These are phyloP conservation scores for Oceanodroma tethys DNA, from an alignment of 2,113 vertebrate genomes.

Conservation along the genomic window DNA sequence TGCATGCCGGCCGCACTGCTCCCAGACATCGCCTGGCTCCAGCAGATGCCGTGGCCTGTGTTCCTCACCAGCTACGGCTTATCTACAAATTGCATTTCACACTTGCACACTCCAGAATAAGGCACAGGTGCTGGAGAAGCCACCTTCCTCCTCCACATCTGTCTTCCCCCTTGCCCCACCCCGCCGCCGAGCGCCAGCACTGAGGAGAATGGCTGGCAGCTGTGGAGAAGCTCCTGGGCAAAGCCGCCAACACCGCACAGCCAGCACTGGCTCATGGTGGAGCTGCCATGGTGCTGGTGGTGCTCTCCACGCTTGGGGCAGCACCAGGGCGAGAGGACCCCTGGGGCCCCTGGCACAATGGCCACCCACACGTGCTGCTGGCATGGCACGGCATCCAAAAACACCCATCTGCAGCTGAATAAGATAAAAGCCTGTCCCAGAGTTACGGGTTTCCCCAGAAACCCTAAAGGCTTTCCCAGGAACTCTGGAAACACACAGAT, in stretches of 20 bases:
- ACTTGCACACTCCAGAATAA: not conserved
- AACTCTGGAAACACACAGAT: not conserved
- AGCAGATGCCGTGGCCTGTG: not conserved
- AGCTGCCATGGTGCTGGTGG: fast-evolving
- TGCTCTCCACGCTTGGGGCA: fast-evolving
- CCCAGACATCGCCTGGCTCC: not conserved
- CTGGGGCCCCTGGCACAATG: fast-evolving
- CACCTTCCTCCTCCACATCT: not conserved
- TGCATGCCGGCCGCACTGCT: not conserved
- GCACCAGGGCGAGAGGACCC: not conserved
- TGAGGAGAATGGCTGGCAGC: not conserved
- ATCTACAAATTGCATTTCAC: not conserved
- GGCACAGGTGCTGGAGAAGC: not conserved
- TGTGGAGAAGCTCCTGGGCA: not conserved
- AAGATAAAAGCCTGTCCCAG: not conserved
- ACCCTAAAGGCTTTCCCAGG: not conserved
- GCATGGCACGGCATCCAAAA: not conserved
- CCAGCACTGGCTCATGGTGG: fast-evolving
- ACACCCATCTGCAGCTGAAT: not conserved
- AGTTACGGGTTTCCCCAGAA: not conserved
- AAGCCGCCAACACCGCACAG: fast-evolving
- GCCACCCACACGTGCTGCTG: not conserved
- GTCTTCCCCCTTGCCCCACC: not conserved
- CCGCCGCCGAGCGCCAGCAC: fast-evolving
- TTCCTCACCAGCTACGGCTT: not conserved